phyloP scores from a whole-genome alignment of 2,113 vertebrate species.

The Lophura nycthemera region DNA sequence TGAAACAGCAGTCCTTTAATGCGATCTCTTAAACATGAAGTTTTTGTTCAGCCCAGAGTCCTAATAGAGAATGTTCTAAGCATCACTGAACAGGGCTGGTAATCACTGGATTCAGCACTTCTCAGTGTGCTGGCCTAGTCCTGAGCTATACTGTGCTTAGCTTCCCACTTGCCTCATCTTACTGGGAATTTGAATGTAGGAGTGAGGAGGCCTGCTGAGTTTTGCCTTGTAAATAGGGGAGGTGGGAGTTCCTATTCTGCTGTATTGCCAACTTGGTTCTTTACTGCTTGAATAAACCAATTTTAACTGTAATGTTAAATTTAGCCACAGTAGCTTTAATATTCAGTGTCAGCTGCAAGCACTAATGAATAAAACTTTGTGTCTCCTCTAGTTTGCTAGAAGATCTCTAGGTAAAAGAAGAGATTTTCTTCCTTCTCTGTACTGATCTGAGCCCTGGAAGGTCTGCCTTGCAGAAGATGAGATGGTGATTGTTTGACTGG shows the following conservation, averaged over 20 bases:
- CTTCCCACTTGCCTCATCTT: background rate
- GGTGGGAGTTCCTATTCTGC: background rate
- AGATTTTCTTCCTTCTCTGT: background rate
- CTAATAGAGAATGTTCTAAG: background rate
- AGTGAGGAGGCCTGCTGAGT: background rate
- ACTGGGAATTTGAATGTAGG: background rate
- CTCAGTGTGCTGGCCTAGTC: background rate
- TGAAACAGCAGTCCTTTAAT: background rate
- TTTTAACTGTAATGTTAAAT: background rate
- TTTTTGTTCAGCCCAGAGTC: background rate
- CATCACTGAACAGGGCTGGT: background rate
- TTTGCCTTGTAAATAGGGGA: background rate
- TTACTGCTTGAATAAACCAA: background rate
- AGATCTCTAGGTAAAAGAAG: background rate
- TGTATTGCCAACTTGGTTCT: background rate
- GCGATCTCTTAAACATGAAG: background rate
- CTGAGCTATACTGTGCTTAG: background rate
- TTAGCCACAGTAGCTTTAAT: background rate
- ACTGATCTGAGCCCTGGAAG: background rate
- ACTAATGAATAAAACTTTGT: background rate
- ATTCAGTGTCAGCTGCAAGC: background rate
- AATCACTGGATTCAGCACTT: background rate
- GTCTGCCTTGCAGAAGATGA: background rate
- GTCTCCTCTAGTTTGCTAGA: background rate
- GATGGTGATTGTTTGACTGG: background rate